Base-by-base conservation (phyloP, 2,113 vertebrate genomes). In the Sander lucioperca region DNA sequence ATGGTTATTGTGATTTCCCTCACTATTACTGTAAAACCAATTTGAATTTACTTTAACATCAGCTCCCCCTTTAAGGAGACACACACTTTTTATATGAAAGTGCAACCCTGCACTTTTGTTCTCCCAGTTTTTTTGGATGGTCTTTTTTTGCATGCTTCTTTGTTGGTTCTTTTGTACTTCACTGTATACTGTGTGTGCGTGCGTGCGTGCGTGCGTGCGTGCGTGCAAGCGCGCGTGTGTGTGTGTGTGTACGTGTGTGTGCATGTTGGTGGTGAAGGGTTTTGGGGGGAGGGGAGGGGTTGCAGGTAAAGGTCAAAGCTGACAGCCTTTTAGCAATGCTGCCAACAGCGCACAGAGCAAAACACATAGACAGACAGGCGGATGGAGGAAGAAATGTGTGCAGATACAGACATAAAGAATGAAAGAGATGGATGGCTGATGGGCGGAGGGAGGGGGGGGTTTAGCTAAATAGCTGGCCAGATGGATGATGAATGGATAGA, bases 261-360 rank as follows among this genome's bases (percentile, higher is more conserved):
- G 63, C 57, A 33, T 43, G 53, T 70, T 16, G 21, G 27, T 43
- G 68, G 56, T 54, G 75, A 59, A 70, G 56, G 76, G 30, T 59
- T 79, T 74, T 54, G 53, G 19, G 63, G 33, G n/a, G 33, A 4
- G 18, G 21, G 36, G 53, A 14, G 21, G 45, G 53, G 36, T 27
- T 59, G 64, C 67, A 86, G 84, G 77, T 89, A 93, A 94, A 93
- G 93, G 93, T 92, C 92, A 92, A 74, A 82, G 85, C 93, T 93
- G 93, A 92, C 93, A 94, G 85, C 82, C 84, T 83, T 90, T 93
- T 91, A 91, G 88, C 86, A 77, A 83, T 67, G 83, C 82, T 90
- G 82, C 88, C 90, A 90, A 88, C 87, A 79, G 84, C 21, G 43
- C 64, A 45, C 70, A 53, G 75, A 87, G 47, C 56, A 89, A 90